Base-by-base conservation (phyloP, 2,888 invertebrate species). In the Aphidius colemani region DNA sequence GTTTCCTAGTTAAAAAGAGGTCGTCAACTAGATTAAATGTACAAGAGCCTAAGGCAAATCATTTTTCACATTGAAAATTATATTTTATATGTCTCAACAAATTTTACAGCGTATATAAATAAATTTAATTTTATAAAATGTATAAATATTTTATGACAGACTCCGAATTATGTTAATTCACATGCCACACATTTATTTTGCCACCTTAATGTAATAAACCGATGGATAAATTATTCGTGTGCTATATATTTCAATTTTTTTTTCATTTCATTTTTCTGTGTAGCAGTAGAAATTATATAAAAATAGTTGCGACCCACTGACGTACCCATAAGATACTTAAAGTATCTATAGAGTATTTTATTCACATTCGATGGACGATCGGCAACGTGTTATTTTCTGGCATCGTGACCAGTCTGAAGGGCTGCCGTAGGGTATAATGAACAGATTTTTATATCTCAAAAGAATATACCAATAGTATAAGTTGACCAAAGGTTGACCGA, bases 11-110 rank as follows among this genome's bases (percentile, higher is more conserved):
- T 72, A 71, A 66, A 75, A 74, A 68, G 69, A 74, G 71, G 71
- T 71, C 70, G 69, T 46, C 71, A 74, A 74, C 74, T 72, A 69
- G 72, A 74, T 75, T 75, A 71, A 71, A 67, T 69, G 65, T 67
- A 30, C 30, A 30, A 30, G 30, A 30, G 30, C 30, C 30, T 30
- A 30, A 30, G 30, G 30, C 30, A 30, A 30, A 30, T 30, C 5
- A 30, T 30, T 30, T 30, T 30, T 30, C 5, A 30, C 30, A 30
- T 30, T 30, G 5, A 30, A 30, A 30, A 30, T 30, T 30, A 30
- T 30, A 30, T 30, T 30, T 30, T 30, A 18, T 1, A 30, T 30
- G 30, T 30, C 30, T 30, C 1, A 18, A 30, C 30, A 30, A 30
- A 30, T 30, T 30, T 30, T 30, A 30, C 30, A 30, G 5, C 30